phyloP scores from a whole-genome alignment of 2,888 invertebrate genomes.

The Nomada fabriciana region DNA sequence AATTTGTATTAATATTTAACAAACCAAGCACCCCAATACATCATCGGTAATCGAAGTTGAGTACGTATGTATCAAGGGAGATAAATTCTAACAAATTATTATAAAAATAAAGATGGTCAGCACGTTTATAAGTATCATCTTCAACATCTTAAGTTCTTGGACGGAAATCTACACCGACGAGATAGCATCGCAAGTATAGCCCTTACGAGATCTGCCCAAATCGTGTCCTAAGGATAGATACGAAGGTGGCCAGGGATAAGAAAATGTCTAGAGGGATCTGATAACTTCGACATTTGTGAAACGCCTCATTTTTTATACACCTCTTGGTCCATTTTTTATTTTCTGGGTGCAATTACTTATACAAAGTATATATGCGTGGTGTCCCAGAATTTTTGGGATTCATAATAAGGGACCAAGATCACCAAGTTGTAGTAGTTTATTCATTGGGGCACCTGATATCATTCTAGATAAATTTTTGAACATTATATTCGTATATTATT shows the following conservation, averaged over 20 bases:
- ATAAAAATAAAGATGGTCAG: neutral
- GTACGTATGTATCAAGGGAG: neutral
- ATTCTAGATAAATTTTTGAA: no score
- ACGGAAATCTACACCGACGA: constrained; percentile 9
- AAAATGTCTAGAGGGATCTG: constrained; percentile 14
- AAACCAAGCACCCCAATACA: no score
- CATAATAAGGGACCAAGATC: no score
- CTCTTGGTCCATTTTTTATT: neutral
- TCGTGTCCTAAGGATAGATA: constrained; percentile 11
- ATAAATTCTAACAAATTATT: neutral
- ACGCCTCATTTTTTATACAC: neutral
- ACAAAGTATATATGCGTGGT: no score
- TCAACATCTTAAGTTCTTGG: neutral
- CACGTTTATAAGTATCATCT: neutral
- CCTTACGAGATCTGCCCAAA: constrained; percentile 13
- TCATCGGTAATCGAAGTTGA: no score
- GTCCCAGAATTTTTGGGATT: no score
- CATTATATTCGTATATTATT: no score
- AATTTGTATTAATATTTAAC: no score
- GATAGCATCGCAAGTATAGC: constrained; percentile 13
- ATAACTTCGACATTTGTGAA: constrained; percentile 4
- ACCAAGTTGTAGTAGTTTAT: no score
- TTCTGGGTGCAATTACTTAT: neutral
- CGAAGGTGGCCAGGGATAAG: neutral
- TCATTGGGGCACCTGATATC: no score